Conservation (phyloP, 2,797 vertebrate species). For the Miichthys miiuy region DNA sequence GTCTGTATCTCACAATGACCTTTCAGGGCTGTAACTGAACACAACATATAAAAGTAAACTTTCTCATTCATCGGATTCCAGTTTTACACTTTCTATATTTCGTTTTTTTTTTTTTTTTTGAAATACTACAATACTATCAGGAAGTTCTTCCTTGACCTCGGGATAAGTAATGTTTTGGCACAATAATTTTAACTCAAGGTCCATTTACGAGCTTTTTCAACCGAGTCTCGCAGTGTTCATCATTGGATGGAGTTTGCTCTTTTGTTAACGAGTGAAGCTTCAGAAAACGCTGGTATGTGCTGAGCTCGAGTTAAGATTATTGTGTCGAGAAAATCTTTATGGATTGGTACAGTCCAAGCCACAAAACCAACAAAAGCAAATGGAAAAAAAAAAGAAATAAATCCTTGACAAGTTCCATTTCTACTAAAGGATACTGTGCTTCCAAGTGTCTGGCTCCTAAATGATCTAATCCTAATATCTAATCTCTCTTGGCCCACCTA, state of each 20-base stretch:
- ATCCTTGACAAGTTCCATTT: conserved; percentile 1
- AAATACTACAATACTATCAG: not conserved
- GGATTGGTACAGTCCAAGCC: too few relatives aligned
- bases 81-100: not conserved
- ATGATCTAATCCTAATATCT: not conserved
- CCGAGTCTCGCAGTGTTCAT: too few relatives aligned
- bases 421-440: not conserved
- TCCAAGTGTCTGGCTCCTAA: not conserved
- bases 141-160: not conserved
- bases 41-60: not conserved
- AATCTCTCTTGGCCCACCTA: not conserved
- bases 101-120: not conserved
- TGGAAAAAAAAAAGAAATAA: not conserved
- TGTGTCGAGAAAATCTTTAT: not conserved
- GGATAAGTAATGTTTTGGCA: not conserved
- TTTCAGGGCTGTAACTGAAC: not conserved
- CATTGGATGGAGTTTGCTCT: not conserved
- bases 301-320: not conserved
- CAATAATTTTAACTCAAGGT: not conserved
- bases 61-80: not conserved
- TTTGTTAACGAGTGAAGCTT: not conserved
- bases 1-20: not conserved
- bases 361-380: not conserved
- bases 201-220: too few relatives aligned
- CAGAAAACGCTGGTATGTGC: not conserved